Base-by-base conservation (phyloP, 2,113 vertebrate species). In the Galbula dea region DNA sequence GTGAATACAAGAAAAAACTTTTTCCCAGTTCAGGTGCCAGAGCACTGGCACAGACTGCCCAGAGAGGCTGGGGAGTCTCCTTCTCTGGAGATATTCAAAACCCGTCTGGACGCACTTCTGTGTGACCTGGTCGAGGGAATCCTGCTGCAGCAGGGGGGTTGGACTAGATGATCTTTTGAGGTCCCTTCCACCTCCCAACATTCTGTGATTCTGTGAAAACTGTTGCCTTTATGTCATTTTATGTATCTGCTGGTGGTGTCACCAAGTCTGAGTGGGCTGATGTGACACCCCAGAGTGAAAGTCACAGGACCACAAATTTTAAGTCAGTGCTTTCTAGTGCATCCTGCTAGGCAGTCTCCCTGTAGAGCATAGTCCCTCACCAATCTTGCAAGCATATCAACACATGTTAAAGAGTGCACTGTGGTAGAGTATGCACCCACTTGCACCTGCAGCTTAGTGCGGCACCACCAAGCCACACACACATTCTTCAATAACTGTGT, bases 391-490 rank as follows among this genome's bases (percentile, higher is more conserved):
- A 46, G 46, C 19, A 24, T 19, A 5, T 27, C 0, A 1, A 39
- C 37, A 12, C 12, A 8, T 24, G 19, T 3, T 61, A 23, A 14
- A 9, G 34, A 24, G 27, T 16, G 39, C 26, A 16, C 34, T 67
- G 0, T 9, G 9, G 13, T 18, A 14, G 13, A 26, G 10, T 10
- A 6, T 26, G 29, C 26, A 76, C 7, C 6, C 12, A 5, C 17
- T 57, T 66, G 34, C 30, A 57, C 11, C 48, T 82, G 8, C 36
- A 16, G 39, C 30, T 65, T 72, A 17, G 7, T 59, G 79, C 27
- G 61, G 24, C 39, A 72, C 27, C 21, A 34, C 14, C 12, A 23
- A 23, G 5, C 9, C 27, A 24, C 22, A 10, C 19, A n/a, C 7
- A 8, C 14, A 3, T 36, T 57, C 41, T 54, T 73, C 49, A 32